A percentile compares a stretch with the other conserved stretches of the same genome.
Evolutionary conservation across 2,888 invertebrate species (phyloP).

Genomic region (Salpingus planirostris): DNA sequence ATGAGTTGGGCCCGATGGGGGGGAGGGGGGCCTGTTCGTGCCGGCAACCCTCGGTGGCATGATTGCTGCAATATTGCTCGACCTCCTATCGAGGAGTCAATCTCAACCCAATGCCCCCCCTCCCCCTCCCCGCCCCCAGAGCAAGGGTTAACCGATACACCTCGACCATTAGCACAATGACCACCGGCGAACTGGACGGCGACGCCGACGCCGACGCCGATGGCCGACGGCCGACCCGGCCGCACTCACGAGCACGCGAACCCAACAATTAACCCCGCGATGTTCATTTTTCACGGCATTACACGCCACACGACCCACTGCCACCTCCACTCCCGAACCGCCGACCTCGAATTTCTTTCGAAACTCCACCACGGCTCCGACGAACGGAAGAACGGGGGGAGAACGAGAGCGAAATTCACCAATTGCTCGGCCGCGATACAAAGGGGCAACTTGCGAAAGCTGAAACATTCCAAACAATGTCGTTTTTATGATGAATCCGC

Average conservation of each 20-base stretch:
- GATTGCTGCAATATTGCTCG: constrained; percentile 38
- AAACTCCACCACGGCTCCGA: too few relatives aligned
- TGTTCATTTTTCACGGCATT: constrained; percentile 15
- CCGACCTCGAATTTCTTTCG: too few relatives aligned
- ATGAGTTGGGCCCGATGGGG: constrained; percentile 4
- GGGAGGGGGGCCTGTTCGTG: constrained; percentile 16
- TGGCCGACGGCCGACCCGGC: not conserved
- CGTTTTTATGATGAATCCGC: constrained; percentile 12
- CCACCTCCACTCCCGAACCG: too few relatives aligned
- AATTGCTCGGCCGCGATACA: constrained; percentile 9
- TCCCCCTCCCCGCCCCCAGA: too few relatives aligned
- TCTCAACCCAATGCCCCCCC: too few relatives aligned
- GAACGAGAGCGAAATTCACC: too few relatives aligned
- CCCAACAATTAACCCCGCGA: constrained; percentile 16
- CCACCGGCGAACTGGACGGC: constrained; percentile 24
- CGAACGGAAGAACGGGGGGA: too few relatives aligned
- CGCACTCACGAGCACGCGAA: constrained; percentile 16
- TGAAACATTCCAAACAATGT: constrained; percentile 11
- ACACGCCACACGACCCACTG: constrained; percentile 9
- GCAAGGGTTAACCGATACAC: constrained; percentile 37
- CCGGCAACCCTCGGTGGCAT: constrained; percentile 29
- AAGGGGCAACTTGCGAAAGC: constrained; percentile 12
- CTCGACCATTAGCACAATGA: constrained; percentile 39
- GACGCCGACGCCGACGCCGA: constrained; percentile 14
- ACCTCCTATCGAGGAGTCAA: constrained; percentile 35